These are phyloP conservation scores for Dendronephthya gigantea DNA, from an alignment of 64 coral and sea anemone species.

Conservation along the genomic window DNA sequence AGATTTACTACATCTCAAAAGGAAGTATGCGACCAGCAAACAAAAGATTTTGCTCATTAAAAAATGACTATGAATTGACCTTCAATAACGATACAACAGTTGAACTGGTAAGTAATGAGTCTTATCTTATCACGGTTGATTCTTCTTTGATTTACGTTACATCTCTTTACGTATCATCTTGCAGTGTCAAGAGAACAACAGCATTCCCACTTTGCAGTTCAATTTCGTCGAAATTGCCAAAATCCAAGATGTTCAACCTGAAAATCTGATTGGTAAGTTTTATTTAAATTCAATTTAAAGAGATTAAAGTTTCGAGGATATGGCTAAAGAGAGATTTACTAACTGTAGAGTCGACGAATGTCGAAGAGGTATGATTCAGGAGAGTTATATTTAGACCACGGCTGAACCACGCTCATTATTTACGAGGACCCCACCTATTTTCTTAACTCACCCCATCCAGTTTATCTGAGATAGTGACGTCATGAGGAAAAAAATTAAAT, in stretches of 20 bases:
- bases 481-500: too few relatives aligned
- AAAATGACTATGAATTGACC: constrained; percentile 92
- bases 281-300: too few relatives aligned
- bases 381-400: too few relatives aligned
- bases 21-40: constrained; percentile 76
- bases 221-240: background rate
- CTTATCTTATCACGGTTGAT: background rate
- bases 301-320: too few relatives aligned
- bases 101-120: constrained; percentile 44
- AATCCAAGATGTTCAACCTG: background rate
- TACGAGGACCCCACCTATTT: too few relatives aligned
- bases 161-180: background rate
- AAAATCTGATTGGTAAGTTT: background rate
- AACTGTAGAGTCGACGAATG: too few relatives aligned
- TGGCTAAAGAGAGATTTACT: too few relatives aligned
- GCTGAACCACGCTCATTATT: too few relatives aligned
- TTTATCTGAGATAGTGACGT: too few relatives aligned
- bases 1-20: constrained; percentile 90
- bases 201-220: background rate
- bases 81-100: constrained; percentile 74
- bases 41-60: constrained; percentile 72
- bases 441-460: too few relatives aligned
- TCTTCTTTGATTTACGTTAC: background rate
- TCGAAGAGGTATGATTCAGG: too few relatives aligned
- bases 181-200: background rate